A percentile compares a stretch with the other conserved stretches of the same genome.
These are phyloP conservation scores for Eilema griseolum DNA, from an alignment of 2,888 invertebrate genomes.

Conservation along the genomic window DNA sequence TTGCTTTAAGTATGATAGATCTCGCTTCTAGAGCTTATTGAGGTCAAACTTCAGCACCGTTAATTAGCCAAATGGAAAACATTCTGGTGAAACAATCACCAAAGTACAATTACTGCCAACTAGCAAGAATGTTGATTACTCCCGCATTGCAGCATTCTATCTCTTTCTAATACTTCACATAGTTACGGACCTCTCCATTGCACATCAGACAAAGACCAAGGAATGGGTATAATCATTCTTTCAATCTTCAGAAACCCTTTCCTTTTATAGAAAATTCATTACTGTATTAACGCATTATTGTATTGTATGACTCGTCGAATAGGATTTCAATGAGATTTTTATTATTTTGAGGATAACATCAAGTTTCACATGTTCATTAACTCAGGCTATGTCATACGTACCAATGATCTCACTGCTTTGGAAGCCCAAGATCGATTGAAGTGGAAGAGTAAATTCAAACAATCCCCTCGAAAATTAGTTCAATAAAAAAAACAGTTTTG, in stretches of 20 bases:
- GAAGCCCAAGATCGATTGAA: neutral
- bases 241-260: neutral
- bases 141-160: neutral
- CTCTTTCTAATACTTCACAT: slow-evolving; percentile 6
- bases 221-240: neutral
- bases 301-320: neutral
- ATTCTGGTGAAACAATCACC: slow-evolving; percentile 19
- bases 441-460: neutral
- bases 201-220: neutral
- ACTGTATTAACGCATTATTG: slow-evolving; percentile 2
- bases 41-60: slow-evolving; percentile 34
- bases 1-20: slow-evolving; percentile 32
- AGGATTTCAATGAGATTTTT: neutral
- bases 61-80: slow-evolving; percentile 54
- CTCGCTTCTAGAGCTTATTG: slow-evolving; percentile 37
- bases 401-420: neutral
- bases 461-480: too few species aligned
- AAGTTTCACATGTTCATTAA: neutral
- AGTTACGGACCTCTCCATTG: neutral
- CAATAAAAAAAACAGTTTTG: too few species aligned
- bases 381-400: neutral
- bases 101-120: slow-evolving; percentile 13
- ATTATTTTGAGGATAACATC: neutral
- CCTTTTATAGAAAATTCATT: slow-evolving; percentile 10
- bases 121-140: slow-evolving; percentile 11